Evolutionary conservation across 1,140 invertebrate species (phyloP).

Genomic region (Onthophagus taurus): DNA sequence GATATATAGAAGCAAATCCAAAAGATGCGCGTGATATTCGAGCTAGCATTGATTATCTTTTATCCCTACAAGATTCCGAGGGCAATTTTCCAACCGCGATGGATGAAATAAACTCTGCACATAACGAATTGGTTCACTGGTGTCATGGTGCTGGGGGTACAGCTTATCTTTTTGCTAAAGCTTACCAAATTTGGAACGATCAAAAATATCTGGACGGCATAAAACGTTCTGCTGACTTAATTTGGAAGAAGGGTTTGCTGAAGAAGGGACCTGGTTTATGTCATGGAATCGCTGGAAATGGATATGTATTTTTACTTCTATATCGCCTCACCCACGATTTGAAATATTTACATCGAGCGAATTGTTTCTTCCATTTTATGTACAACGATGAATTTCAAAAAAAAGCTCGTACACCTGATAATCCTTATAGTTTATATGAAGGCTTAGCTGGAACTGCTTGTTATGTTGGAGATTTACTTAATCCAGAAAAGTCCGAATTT

Average conservation of each 20-base stretch:
- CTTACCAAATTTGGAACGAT: slow-evolving; percentile 66
- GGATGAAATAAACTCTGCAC: slow-evolving; percentile 52
- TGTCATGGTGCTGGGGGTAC: slow-evolving; percentile 79
- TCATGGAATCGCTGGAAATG: slow-evolving; percentile 78
- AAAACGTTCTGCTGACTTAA: slow-evolving; percentile 57
- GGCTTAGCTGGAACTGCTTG: slow-evolving; percentile 78
- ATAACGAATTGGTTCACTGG: slow-evolving; percentile 72
- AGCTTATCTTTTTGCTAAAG: slow-evolving; percentile 72
- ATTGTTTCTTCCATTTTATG: slow-evolving; percentile 70
- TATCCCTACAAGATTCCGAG: slow-evolving; percentile 45
- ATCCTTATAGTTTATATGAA: slow-evolving; percentile 75
- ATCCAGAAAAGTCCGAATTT: slow-evolving; percentile 66
- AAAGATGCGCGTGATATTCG: slow-evolving; percentile 46
- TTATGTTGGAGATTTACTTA: slow-evolving; percentile 65
- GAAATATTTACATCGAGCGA: slow-evolving; percentile 63
- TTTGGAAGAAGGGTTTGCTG: slow-evolving; percentile 72
- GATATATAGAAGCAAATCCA: slow-evolving; percentile 47
- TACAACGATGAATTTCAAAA: slow-evolving; percentile 53
- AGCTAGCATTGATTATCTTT: slow-evolving; percentile 50
- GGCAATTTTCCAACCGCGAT: slow-evolving; percentile 73
- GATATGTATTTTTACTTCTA: slow-evolving; percentile 72
- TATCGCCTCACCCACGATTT: slow-evolving; percentile 64
- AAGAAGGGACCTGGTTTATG: slow-evolving; percentile 77
- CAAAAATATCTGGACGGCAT: slow-evolving; percentile 62
- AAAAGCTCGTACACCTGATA: slow-evolving; percentile 66